Evolutionary conservation across 1,140 invertebrate species (phyloP).

Genomic region (Dendrolimus kikuchii): DNA sequence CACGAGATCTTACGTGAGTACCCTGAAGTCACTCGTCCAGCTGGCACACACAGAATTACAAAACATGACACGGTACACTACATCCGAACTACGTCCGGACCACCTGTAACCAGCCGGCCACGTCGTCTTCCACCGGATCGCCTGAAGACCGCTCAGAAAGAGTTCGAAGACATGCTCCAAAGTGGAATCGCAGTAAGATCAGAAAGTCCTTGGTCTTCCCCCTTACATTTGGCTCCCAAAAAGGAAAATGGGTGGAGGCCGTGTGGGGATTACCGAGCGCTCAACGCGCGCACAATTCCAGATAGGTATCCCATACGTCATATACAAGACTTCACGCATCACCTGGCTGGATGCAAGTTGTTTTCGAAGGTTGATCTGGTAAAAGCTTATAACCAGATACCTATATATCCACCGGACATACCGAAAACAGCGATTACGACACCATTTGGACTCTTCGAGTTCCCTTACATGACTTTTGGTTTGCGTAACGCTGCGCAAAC

Average conservation of each 20-base stretch:
- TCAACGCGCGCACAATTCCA: no score
- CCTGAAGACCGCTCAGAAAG: not conserved
- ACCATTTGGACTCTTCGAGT: not conserved
- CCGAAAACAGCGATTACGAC: not conserved
- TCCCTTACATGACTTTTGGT: no score
- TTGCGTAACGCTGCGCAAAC: no score
- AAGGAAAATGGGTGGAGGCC: not conserved
- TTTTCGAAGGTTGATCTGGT: not conserved
- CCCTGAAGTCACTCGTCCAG: no score
- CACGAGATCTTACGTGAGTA: no score
- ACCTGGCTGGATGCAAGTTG: no score
- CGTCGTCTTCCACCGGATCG: not conserved
- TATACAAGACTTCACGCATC: no score
- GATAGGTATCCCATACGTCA: no score
- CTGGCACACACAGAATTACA: no score
- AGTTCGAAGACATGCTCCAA: not conserved
- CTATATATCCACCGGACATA: not conserved
- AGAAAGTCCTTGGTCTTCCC: conserved; percentile 1
- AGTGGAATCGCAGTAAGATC: not conserved
- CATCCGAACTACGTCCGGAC: not conserved
- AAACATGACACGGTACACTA: no score
- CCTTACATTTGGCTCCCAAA: conserved; percentile 1
- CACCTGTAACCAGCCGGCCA: not conserved
- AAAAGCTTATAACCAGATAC: not conserved
- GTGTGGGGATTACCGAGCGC: not conserved